Base-by-base conservation (phyloP, 2,797 vertebrate species). In the Hafferia zeledoni region DNA sequence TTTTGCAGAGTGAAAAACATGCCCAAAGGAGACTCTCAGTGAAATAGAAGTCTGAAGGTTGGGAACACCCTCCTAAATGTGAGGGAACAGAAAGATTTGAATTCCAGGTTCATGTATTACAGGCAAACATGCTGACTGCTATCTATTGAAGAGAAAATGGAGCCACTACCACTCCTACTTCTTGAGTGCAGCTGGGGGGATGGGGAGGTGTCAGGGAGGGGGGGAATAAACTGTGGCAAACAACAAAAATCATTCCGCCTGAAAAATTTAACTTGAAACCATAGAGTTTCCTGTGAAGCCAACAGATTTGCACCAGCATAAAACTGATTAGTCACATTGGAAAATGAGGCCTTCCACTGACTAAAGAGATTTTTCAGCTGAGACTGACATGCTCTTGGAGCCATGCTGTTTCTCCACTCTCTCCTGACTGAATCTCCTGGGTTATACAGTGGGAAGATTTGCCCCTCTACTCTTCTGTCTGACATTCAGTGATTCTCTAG, bases 251-350 rank as follows among this genome's bases (percentile, higher is more conserved):
- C 13, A 13, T 61, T 87, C 50, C 67, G 67, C 33, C 60, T 83
- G 52, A 95, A 90, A 90, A 85, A 53, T 67, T 85, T 77, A 76
- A 44, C 47, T 89, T 52, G 35, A 70, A 82, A 87, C 56, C 71
- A 56, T 35, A 93, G 59, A 59, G 41, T 74, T 90, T 89, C 47
- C 37, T 4, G 0, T 85, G 75, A 87, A 93, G 71, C 60, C 31
- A 87, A 68, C 41, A 78, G 80, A 84, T 83, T 94, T 89, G 15
- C 86, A 83, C 50, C 8, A 0, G 63, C 74, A 70, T 52, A 77
- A 93, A 96, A 84, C 47, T 94, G 37, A 88, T 95, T 93, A 89
- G 77, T 90, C 83, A 82, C 52, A 83, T 52, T 93, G 49, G 63
- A 87, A 96, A 95, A 91, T 53, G 60, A 82, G 67, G 70, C 39